phyloP scores from a whole-genome alignment of 2,888 invertebrate genomes.

The Iphiclides podalirius region DNA sequence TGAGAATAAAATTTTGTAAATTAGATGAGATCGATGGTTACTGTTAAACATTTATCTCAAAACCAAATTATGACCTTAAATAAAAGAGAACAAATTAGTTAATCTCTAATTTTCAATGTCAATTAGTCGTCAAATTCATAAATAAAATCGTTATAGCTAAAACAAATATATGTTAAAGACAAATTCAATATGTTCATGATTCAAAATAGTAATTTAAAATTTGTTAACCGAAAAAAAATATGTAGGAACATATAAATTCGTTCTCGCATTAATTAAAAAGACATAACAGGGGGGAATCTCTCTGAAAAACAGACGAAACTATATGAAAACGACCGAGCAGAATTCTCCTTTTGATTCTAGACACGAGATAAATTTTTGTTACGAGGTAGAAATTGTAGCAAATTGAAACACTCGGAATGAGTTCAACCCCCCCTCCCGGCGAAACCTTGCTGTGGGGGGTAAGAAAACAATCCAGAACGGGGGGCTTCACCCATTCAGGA shows the following conservation, averaged over 20 bases:
- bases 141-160: too few relatives aligned
- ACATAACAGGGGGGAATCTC: neutral
- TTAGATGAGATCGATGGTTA: too few relatives aligned
- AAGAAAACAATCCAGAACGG: constrained; percentile 30
- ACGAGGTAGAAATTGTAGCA: constrained; percentile 33
- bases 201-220: too few relatives aligned
- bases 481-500: constrained; percentile 41
- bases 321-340: constrained; percentile 13
- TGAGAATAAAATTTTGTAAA: too few relatives aligned
- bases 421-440: constrained; percentile 25
- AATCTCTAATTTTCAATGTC: too few relatives aligned
- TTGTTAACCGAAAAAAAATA: neutral
- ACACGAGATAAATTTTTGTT: constrained; percentile 25
- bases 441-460: constrained; percentile 22
- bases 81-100: too few relatives aligned
- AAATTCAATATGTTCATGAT: too few relatives aligned
- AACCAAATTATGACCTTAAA: too few relatives aligned
- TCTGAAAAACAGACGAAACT: constrained; percentile 1
- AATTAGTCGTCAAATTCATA: too few relatives aligned
- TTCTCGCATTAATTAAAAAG: neutral
- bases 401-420: constrained; percentile 45
- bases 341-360: constrained; percentile 26
- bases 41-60: too few relatives aligned
- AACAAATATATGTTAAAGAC: too few relatives aligned
- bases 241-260: neutral